phyloP scores from a whole-genome alignment of 2,113 vertebrate genomes.

The Catharus fuscescens region DNA sequence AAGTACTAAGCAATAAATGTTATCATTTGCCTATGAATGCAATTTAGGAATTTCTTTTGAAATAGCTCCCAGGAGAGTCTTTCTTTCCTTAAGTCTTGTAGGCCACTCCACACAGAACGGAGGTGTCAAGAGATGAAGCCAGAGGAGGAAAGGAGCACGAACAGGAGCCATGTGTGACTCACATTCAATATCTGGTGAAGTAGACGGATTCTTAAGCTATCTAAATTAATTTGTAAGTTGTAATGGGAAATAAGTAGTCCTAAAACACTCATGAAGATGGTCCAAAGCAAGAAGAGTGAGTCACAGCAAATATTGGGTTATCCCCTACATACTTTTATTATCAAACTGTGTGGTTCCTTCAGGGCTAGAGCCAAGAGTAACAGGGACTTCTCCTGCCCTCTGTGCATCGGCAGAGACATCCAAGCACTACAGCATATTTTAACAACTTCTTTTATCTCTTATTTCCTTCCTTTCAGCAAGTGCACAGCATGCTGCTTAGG shows the following conservation, averaged over 20 bases:
- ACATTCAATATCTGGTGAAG: neutral
- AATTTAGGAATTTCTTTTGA: neutral
- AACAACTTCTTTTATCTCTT: neutral
- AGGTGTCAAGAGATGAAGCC: neutral
- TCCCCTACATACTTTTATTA: neutral
- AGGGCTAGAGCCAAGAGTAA: neutral
- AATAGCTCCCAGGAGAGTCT: neutral
- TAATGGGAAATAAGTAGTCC: neutral
- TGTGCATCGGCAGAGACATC: neutral
- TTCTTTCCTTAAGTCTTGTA: neutral
- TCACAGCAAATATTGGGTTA: neutral
- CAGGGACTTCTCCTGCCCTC: neutral
- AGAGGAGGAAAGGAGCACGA: neutral
- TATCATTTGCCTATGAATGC: neutral
- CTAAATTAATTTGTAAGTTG: neutral
- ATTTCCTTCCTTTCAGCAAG: neutral
- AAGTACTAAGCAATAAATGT: neutral
- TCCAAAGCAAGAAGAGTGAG: neutral
- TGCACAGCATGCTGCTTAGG: neutral
- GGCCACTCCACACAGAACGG: neutral
- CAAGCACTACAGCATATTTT: neutral
- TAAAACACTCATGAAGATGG: neutral
- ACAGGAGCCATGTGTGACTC: neutral
- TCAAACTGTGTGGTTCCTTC: neutral
- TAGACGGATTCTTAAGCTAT: neutral